Evolutionary conservation across 2,797 vertebrate genomes (phyloP), one percentile per base, ranked within the genome.

Genomic region (Sebastes iracundus): DNA sequence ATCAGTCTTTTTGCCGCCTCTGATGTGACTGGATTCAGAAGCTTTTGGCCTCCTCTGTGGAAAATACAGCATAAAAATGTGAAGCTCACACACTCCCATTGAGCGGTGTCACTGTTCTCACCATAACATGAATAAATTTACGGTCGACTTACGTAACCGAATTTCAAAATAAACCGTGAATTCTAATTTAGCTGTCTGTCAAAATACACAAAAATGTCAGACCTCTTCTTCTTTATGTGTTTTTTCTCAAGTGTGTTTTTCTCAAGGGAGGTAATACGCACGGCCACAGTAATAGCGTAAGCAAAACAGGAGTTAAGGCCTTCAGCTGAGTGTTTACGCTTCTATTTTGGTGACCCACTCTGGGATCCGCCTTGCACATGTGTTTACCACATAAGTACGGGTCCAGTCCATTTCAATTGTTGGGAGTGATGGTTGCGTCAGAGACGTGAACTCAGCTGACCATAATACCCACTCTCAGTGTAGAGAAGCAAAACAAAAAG

Each of bases 291-390:
- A 58, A 42, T 3, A 42, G 38, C 27, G 16, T 5, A 23, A 85
- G 62, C 71, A 83, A 80, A 82, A 74, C 77, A 84, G 12, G 18
- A 53, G 62, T 69, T 67, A 18, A 27, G 55, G 53, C 77, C 74
- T 55, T 69, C n/a, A 68, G 72, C 46, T 66, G 63, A 64, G 63
- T 83, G 2, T 78, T 86, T 77, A 38, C 69, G 53, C 42, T n/a
- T 70, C 87, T 92, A 91, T 91, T 91, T 87, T 42, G 72, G 89
- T 62, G 70, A 78, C 49, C 79, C 90, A 75, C 75, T 67, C 59
- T 75, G 62, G 76, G 87, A 82, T 83, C 80, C 28, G 77, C 79
- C 75, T 81, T 58, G 65, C 77, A 79, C 69, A 67, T 83, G 69
- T 72, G 77, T 71, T 86, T 6, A 66, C 86, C 82, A 76, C 84